These are phyloP conservation scores for Holacanthus passer DNA, from an alignment of 2,113 vertebrate species.

Conservation along the genomic window DNA sequence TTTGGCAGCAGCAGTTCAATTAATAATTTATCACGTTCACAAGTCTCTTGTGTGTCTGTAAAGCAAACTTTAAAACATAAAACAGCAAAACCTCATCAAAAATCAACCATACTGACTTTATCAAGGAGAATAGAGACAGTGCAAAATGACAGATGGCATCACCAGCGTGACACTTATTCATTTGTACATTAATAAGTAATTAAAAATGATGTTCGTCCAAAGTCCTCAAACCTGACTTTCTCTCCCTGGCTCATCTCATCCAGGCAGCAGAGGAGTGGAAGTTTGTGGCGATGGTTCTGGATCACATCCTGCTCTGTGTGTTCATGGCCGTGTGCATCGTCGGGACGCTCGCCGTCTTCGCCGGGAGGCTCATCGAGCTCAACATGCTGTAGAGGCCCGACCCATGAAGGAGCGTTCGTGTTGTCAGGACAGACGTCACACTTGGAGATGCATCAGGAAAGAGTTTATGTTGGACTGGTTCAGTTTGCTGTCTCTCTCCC, in stretches of 20 bases:
- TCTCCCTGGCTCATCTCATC: accelerated
- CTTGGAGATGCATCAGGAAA: not conserved
- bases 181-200: not conserved
- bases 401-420: too few relatives aligned
- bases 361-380: slow-evolving; percentile 96
- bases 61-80: too few relatives aligned
- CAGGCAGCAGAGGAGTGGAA: slow-evolving; percentile 99
- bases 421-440: not conserved
- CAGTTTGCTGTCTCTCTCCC: not conserved
- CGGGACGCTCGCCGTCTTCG: slow-evolving; percentile 95
- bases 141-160: not conserved
- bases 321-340: slow-evolving; percentile 97
- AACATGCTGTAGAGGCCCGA: slow-evolving; percentile 84
- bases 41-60: too few relatives aligned
- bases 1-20: not conserved
- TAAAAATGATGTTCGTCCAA: not conserved
- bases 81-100: not conserved
- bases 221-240: not conserved
- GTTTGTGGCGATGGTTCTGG: slow-evolving; percentile 98
- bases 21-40: not conserved
- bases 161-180: not conserved
- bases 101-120: not conserved
- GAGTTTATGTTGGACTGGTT: not conserved
- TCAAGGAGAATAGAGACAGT: not conserved
- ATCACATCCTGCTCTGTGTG: slow-evolving; percentile 96